Percentiles rank a stretch among this genome's conserved stretches.
These are phyloP conservation scores for Rhodophaea formosa DNA, from an alignment of 2,888 invertebrate genomes.

Conservation along the genomic window DNA sequence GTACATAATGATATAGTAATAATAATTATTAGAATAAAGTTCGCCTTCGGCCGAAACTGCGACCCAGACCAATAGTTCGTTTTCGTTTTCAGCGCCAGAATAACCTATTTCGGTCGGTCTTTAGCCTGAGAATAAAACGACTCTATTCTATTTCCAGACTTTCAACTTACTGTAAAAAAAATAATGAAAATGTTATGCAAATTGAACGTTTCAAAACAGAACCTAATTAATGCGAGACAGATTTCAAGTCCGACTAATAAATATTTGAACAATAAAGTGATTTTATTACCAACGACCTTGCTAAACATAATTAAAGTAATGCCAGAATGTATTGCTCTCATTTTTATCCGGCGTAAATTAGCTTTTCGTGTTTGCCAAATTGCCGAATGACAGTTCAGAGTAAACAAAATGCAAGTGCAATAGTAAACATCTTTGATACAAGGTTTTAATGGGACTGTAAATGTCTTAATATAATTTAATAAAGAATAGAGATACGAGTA, in stretches of 20 bases:
- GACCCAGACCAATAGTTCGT: no score
- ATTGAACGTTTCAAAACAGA: background rate
- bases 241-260: conserved; percentile 8
- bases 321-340: background rate
- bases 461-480: background rate
- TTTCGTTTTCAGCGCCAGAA: no score
- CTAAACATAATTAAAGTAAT: background rate
- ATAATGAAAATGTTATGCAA: no score
- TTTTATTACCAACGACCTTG: conserved; percentile 6
- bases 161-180: no score
- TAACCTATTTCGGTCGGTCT: no score
- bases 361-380: conserved; percentile 1
- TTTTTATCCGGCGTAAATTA: background rate
- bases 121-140: no score
- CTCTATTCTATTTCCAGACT: no score
- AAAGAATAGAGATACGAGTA: background rate
- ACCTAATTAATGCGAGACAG: background rate
- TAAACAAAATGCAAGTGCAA: background rate
- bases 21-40: no score
- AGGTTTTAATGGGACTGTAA: no score
- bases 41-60: no score
- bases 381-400: background rate
- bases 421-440: background rate
- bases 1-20: no score
- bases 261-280: background rate